phyloP scores from a whole-genome alignment of 2,888 invertebrate species.

The Ornithoptera alexandrae region DNA sequence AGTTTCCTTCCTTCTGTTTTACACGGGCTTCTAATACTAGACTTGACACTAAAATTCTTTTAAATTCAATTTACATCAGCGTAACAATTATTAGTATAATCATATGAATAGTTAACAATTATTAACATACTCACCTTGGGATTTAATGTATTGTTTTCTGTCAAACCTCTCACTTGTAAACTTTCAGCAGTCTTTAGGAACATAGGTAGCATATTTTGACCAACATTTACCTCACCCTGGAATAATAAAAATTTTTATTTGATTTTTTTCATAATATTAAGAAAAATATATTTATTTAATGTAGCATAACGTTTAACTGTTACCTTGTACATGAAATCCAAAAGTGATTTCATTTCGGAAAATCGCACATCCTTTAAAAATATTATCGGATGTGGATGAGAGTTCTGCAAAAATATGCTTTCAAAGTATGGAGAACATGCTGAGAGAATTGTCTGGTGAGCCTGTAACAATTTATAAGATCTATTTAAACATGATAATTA shows the following conservation, averaged over 20 bases:
- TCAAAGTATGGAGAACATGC: slow-evolving; percentile 97
- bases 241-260: slow-evolving; percentile 33
- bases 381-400: slow-evolving; percentile 94
- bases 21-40: too few relatives aligned
- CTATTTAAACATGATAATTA: background rate
- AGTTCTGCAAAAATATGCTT: slow-evolving; percentile 92
- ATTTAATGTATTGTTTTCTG: slow-evolving; percentile 88
- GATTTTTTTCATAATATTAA: slow-evolving; percentile 14
- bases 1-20: too few relatives aligned
- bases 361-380: slow-evolving; percentile 95
- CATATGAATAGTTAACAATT: background rate
- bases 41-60: too few relatives aligned
- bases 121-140: slow-evolving; percentile 64
- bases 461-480: slow-evolving; percentile 79
- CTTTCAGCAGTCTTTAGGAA: slow-evolving; percentile 96
- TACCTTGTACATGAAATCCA: slow-evolving; percentile 96
- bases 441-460: slow-evolving; percentile 95
- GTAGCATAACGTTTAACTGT: slow-evolving; percentile 26
- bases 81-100: too few relatives aligned
- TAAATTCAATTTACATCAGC: too few relatives aligned
- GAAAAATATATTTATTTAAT: background rate
- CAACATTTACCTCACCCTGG: slow-evolving; percentile 91
- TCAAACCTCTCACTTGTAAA: slow-evolving; percentile 92
- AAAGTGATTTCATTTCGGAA: slow-evolving; percentile 92
- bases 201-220: slow-evolving; percentile 93